phyloP scores from a whole-genome alignment of 1,140 invertebrate genomes.

The Drosophila asahinai region DNA sequence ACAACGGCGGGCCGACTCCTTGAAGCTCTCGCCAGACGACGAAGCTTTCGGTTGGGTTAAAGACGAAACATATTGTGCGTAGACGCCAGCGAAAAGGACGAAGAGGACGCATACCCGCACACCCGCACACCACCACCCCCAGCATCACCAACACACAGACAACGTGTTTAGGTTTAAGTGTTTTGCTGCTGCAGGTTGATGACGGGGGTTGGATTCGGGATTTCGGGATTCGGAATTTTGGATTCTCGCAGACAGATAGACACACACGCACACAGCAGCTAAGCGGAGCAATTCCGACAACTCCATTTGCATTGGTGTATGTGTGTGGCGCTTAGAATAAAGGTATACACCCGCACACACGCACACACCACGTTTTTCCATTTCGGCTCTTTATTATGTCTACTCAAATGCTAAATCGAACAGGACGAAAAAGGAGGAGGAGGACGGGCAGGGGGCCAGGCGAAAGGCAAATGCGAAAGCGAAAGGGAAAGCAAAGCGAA shows the following conservation, averaged over 20 bases:
- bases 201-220: slow-evolving; percentile 50
- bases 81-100: slow-evolving; percentile 73
- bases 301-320: slow-evolving; percentile 53
- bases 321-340: slow-evolving; percentile 53
- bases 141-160: slow-evolving; percentile 39
- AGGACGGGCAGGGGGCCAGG: too few relatives aligned
- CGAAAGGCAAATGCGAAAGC: background rate
- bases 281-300: slow-evolving; percentile 78
- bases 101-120: slow-evolving; percentile 47
- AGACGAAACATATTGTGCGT: slow-evolving; percentile 83
- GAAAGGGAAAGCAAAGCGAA: slow-evolving; percentile 1
- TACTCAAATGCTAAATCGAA: slow-evolving; percentile 51
- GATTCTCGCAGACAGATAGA: slow-evolving; percentile 60
- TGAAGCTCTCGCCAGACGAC: slow-evolving; percentile 37
- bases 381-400: slow-evolving; percentile 70
- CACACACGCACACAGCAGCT: slow-evolving; percentile 32
- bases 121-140: slow-evolving; percentile 24
- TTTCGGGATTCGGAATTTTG: slow-evolving; percentile 35
- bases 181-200: slow-evolving; percentile 74
- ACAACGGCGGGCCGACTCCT: slow-evolving; percentile 28
- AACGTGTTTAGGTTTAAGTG: slow-evolving; percentile 83
- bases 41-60: slow-evolving; percentile 78
- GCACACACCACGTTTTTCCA: slow-evolving; percentile 53
- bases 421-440: background rate
- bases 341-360: slow-evolving; percentile 33